A percentile compares a stretch with the other conserved stretches of the same genome.
phyloP scores from a whole-genome alignment of 2,113 vertebrate species.

The Patagioenas fasciata region DNA sequence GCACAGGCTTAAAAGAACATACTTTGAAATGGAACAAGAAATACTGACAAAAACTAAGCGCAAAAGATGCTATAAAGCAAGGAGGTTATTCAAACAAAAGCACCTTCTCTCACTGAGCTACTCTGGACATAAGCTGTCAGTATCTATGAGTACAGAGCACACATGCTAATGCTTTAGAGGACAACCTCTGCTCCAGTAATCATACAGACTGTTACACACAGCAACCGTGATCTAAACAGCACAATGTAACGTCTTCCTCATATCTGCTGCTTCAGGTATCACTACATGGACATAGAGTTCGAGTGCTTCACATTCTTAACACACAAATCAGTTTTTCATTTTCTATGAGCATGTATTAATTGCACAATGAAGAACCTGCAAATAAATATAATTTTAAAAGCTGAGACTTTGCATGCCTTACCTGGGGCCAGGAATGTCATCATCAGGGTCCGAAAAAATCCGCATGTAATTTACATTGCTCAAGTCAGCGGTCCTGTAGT shows the following conservation, averaged over 20 bases:
- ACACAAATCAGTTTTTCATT: not conserved
- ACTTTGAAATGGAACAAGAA: not conserved
- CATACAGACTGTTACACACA: accelerated
- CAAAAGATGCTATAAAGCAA: not conserved
- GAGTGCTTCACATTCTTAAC: not conserved
- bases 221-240: accelerated
- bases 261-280: not conserved
- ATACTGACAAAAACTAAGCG: not conserved
- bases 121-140: accelerated
- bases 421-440: not conserved
- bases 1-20: not conserved
- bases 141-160: too few relatives aligned
- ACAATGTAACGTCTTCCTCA: not conserved
- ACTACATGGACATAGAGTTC: accelerated
- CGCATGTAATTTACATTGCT: not conserved
- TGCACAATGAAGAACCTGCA: not conserved
- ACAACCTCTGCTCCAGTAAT: not conserved
- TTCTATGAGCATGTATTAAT: not conserved
- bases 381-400: not conserved
- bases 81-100: not conserved
- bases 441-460: not conserved
- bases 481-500: not conserved
- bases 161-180: not conserved
- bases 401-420: not conserved
- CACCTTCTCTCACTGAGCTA: not conserved